A percentile compares a stretch with the other conserved stretches of the same genome.
Conservation (phyloP, 1,140 invertebrate genomes). For the Ladona fulva region DNA sequence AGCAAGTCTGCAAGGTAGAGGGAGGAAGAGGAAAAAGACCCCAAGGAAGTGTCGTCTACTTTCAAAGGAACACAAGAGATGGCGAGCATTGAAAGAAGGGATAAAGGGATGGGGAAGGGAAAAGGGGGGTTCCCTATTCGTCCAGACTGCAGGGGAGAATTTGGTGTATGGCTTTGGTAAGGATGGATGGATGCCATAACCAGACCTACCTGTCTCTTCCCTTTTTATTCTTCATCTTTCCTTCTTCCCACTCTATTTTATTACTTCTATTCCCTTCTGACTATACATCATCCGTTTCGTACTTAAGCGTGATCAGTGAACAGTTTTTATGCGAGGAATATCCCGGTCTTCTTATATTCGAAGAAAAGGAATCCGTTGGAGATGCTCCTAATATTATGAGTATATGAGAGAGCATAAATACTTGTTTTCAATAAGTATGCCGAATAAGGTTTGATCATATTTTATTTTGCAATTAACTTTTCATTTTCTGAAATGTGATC, state of each 20-base stretch:
- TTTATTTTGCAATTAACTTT: too few species aligned
- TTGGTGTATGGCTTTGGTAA: neutral
- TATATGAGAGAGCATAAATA: too few species aligned
- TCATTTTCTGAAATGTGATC: too few species aligned
- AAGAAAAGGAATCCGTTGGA: too few species aligned
- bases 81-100: neutral
- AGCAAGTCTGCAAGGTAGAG: neutral
- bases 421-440: too few species aligned
- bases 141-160: neutral
- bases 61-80: neutral
- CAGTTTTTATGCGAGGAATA: too few species aligned
- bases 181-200: constrained; percentile 2
- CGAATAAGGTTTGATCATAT: too few species aligned
- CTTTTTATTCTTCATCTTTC: neutral
- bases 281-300: too few species aligned
- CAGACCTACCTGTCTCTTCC: neutral
- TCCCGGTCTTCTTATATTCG: too few species aligned
- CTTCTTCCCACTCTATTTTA: neutral
- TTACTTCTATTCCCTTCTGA: neutral
- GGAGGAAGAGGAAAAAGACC: neutral
- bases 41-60: neutral
- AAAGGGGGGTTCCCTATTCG: neutral
- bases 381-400: too few species aligned
- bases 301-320: too few species aligned
- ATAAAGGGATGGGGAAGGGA: neutral